A percentile compares a stretch with the other conserved stretches of the same genome.
Evolutionary conservation across 2,888 invertebrate species (phyloP).

Genomic region (Eupithecia inturbata): DNA sequence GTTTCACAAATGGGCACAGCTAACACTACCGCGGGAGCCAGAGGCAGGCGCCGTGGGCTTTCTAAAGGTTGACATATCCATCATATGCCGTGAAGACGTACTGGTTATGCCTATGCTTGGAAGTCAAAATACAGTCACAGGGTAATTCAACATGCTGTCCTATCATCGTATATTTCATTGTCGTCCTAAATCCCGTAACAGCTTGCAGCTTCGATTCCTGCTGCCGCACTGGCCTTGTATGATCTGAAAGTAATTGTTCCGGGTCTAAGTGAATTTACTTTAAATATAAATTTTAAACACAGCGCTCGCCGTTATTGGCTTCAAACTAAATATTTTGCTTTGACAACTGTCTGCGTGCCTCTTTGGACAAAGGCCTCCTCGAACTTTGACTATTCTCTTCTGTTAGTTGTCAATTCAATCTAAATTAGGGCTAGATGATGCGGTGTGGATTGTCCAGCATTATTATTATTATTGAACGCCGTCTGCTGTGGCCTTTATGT

Average conservation of each 20-base stretch:
- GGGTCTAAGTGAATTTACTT: not conserved
- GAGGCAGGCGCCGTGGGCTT: constrained; percentile 87
- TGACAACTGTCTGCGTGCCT: too few species aligned
- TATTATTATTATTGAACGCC: too few species aligned
- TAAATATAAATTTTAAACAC: not conserved
- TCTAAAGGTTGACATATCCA: constrained; percentile 91
- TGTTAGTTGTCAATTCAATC: not conserved
- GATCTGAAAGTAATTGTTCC: not conserved
- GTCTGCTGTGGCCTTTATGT: too few species aligned
- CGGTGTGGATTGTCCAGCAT: too few species aligned
- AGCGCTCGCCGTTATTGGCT: too few species aligned
- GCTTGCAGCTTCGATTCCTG: too few species aligned
- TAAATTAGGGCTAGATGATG: too few species aligned
- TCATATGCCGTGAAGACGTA: constrained; percentile 88
- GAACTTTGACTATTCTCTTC: not conserved
- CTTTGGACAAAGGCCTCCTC: not conserved
- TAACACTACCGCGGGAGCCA: constrained; percentile 86
- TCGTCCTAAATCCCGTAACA: not conserved
- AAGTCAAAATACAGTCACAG: constrained; percentile 51
- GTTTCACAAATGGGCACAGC: constrained; percentile 93
- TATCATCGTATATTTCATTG: not conserved
- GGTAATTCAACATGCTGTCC: constrained; percentile 53
- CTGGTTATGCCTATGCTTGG: constrained; percentile 79
- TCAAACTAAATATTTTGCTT: too few species aligned
- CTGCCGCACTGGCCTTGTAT: not conserved